phyloP scores from a whole-genome alignment of 2,113 vertebrate genomes.

The Elachura formosa region DNA sequence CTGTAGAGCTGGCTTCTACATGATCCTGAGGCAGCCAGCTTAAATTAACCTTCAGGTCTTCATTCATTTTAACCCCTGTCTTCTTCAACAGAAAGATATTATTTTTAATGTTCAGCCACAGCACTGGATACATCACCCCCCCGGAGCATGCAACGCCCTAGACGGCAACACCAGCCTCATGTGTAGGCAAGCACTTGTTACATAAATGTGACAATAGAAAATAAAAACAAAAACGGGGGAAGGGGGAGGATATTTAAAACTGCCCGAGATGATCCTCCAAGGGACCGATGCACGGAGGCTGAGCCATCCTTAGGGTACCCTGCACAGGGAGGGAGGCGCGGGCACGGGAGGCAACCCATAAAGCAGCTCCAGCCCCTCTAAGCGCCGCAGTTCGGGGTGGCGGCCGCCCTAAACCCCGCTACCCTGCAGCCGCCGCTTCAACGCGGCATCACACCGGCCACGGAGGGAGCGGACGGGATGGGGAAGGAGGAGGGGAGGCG shows the following conservation, averaged over 20 bases:
- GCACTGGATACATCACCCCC: not conserved
- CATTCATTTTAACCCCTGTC: conserved; percentile 90
- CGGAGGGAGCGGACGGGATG: not conserved
- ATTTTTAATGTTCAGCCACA: conserved; percentile 61
- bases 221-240: not conserved
- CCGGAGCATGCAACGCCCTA: conserved; percentile 54
- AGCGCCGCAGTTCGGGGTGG: not conserved
- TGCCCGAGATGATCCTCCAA: not conserved
- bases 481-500: not conserved
- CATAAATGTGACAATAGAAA: conserved; percentile 34
- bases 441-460: not conserved
- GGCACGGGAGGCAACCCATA: not conserved
- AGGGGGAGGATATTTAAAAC: not conserved
- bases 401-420: not conserved
- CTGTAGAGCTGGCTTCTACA: conserved; percentile 76
- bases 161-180: not conserved
- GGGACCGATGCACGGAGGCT: not conserved
- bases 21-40: conserved; percentile 85
- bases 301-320: not conserved
- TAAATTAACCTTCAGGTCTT: conserved; percentile 84
- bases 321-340: not conserved
- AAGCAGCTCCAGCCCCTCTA: too few species aligned
- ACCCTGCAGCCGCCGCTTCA: not conserved
- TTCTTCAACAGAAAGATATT: conserved; percentile 78
- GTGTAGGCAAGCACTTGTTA: conserved; percentile 32